Evolutionary conservation across 2,888 invertebrate species (phyloP), one percentile per base, ranked within the genome.

Genomic region (Dorcus parallelipipedus): DNA sequence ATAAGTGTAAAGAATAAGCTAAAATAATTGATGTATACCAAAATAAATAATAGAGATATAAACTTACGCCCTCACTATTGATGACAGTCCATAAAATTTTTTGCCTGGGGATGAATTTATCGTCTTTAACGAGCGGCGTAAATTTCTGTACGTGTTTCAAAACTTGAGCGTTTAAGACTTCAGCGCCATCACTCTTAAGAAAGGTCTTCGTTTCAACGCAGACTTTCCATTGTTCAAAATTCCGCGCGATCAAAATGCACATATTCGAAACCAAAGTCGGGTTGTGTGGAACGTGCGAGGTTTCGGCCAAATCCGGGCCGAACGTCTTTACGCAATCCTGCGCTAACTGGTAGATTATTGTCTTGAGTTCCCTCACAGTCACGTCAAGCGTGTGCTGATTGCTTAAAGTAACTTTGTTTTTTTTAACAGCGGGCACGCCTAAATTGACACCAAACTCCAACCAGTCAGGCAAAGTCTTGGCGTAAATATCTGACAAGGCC

Each of bases 1-100:
- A 74, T 90, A 90, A 49, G 84, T 82, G 66, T 84, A 87, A 54
- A 88, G 73, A 9, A 80, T 75, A 50, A 89, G 78, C 87, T 86
- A 67, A 56, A 76, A 9, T 9, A 9, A 14, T 14, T 41, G 26
- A 39, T 45, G 38, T 54, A 23, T 39, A 52, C 41, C 52, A 3
- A 14, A 7, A 52, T 9, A 38, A 26, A 50, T 39, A 14, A 10
- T 2, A 49, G 39, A 9, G 51, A 47, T 54, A 59, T 23, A 42
- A 58, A 70, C 77, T 73, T 75, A 87, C 87, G 72, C 82, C 78
- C 69, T 84, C 81, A 67, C 82, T 83, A 62, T 81, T 80, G 33
- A 88, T 76, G 56, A 80, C 76, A 10, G 86, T 81, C 62, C 87
- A 73, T 26, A 89, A 74, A 47, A 89, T 78, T 61, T 85, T 81